Evolutionary conservation across 2,113 vertebrate genomes (phyloP).

Genomic region (Anarhynchus alexandrinus): DNA sequence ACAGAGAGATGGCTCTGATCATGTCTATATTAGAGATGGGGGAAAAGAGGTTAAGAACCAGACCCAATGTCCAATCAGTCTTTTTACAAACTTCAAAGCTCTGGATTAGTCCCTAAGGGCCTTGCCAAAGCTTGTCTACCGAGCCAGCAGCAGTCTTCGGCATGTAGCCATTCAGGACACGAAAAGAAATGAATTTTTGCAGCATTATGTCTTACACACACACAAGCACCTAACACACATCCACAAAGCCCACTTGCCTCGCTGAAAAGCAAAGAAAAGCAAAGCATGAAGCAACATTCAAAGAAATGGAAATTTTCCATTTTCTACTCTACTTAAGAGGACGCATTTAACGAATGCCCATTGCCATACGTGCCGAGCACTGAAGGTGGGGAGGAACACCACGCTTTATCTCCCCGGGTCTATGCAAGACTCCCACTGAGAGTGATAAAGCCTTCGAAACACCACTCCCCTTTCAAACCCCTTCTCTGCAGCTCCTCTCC

Average conservation of each 20-base stretch:
- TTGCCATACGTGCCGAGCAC: background rate
- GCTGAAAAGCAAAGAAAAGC: background rate
- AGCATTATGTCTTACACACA: background rate
- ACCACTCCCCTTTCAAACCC: background rate
- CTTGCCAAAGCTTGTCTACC: background rate
- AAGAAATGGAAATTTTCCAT: background rate
- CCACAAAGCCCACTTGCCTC: background rate
- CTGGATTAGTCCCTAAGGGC: background rate
- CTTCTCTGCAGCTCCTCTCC: slow-evolving; percentile 16
- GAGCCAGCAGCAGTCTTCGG: background rate
- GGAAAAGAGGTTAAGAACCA: slow-evolving; percentile 31
- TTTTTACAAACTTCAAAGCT: slow-evolving; percentile 21
- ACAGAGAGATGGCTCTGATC: background rate
- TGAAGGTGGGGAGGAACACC: background rate
- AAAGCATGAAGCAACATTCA: background rate
- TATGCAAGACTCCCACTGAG: background rate
- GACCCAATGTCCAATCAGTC: background rate
- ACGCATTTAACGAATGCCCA: background rate
- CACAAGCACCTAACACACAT: background rate
- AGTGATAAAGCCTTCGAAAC: background rate
- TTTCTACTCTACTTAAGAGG: background rate
- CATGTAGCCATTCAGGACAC: background rate
- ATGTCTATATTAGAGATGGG: background rate
- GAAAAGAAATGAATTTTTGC: slow-evolving; percentile 19
- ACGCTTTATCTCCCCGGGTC: background rate